Percentiles rank a stretch among this genome's conserved stretches.
phyloP scores from a whole-genome alignment of 2,888 invertebrate species.

The Siphlonurus alternatus region DNA sequence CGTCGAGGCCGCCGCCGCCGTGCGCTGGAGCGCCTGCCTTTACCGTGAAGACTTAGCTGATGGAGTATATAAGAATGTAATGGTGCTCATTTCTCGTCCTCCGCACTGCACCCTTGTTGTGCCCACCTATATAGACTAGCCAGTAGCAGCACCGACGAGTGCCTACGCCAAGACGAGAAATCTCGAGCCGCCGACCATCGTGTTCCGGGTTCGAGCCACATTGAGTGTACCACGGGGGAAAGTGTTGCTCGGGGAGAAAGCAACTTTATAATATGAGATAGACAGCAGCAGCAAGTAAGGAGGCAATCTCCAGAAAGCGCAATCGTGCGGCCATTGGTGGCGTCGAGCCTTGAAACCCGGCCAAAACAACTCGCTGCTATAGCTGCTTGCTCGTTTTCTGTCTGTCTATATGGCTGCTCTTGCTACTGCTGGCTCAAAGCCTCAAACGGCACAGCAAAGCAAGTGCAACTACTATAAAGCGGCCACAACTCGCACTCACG shows the following conservation, averaged over 20 bases:
- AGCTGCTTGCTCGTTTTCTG: not conserved
- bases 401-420: not conserved
- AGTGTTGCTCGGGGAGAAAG: not conserved
- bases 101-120: too few species aligned
- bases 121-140: too few species aligned
- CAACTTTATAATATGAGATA: not conserved
- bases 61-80: too few species aligned
- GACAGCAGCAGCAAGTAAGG: not conserved
- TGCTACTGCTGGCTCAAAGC: too few species aligned
- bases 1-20: not conserved
- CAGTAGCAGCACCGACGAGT: too few species aligned
- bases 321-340: not conserved
- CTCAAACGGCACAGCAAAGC: too few species aligned
- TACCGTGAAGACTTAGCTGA: too few species aligned
- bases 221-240: not conserved
- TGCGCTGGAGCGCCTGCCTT: not conserved
- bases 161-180: not conserved
- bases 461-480: too few species aligned
- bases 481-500: too few species aligned
- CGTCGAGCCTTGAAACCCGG: not conserved
- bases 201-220: not conserved
- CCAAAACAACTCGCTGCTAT: not conserved
- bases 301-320: not conserved
- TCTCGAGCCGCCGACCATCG: not conserved
- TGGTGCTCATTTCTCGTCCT: too few species aligned